Evolutionary conservation across 2,888 invertebrate genomes (phyloP).

Genomic region (Boloria selene): DNA sequence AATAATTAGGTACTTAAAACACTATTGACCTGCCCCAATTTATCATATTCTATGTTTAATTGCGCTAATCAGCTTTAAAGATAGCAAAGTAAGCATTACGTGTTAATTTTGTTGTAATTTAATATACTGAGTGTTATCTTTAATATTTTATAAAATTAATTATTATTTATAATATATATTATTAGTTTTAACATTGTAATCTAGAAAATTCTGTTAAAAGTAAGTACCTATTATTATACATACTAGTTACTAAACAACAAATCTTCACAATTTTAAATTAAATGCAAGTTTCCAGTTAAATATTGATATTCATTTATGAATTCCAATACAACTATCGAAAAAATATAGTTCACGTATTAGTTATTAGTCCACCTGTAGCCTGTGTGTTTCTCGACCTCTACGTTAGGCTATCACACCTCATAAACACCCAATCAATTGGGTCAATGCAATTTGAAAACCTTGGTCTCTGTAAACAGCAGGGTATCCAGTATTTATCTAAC

Average conservation of each 20-base stretch:
- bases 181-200: too few relatives aligned
- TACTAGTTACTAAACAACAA: too few relatives aligned
- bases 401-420: conserved; percentile 47
- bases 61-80: neutral
- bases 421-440: conserved; percentile 60
- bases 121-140: too few relatives aligned
- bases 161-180: too few relatives aligned
- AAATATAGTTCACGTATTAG: neutral
- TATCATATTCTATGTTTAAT: conserved; percentile 15
- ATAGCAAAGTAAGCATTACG: neutral
- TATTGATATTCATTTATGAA: too few relatives aligned
- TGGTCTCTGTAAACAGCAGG: conserved; percentile 47
- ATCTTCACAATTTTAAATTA: too few relatives aligned
- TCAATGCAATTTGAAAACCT: conserved; percentile 70
- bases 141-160: too few relatives aligned
- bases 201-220: too few relatives aligned
- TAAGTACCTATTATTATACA: too few relatives aligned
- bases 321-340: neutral
- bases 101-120: too few relatives aligned
- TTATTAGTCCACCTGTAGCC: neutral
- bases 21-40: conserved; percentile 38
- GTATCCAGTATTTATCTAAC: conserved; percentile 65
- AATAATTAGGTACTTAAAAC: conserved; percentile 3
- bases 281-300: too few relatives aligned
- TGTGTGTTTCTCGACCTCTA: conserved; percentile 27